Evolutionary conservation across 1,140 invertebrate genomes (phyloP).

Genomic region (Solenopsis fugax): DNA sequence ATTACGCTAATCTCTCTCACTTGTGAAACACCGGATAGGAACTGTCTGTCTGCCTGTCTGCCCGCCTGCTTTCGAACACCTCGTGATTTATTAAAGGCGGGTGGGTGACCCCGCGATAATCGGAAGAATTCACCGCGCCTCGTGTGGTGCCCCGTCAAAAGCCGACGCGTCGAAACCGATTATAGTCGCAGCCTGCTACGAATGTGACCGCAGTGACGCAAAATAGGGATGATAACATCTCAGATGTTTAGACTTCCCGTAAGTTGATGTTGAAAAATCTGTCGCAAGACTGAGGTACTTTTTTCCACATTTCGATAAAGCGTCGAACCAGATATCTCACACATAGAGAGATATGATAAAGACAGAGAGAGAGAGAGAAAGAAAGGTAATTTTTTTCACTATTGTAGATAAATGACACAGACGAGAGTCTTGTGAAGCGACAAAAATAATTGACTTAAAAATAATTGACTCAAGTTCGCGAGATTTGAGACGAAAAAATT

Average conservation of each 20-base stretch:
- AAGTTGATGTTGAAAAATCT: slow-evolving; percentile 38
- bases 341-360: no score
- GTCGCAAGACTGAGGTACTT: neutral
- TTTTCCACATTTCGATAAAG: slow-evolving; percentile 34
- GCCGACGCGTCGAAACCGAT: slow-evolving; percentile 29
- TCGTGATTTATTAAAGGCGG: slow-evolving; percentile 48
- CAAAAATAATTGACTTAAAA: no score
- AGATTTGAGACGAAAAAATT: neutral
- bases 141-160: slow-evolving; percentile 17
- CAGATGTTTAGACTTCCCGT: slow-evolving; percentile 7
- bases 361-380: neutral
- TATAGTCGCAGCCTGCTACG: slow-evolving; percentile 6
- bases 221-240: neutral
- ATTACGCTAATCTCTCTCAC: slow-evolving; percentile 43
- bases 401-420: neutral
- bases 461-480: no score
- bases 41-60: neutral
- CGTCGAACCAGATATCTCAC: neutral
- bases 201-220: neutral
- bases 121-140: slow-evolving; percentile 40
- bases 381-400: neutral
- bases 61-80: neutral
- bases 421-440: neutral
- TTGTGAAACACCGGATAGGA: slow-evolving; percentile 35
- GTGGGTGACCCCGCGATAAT: slow-evolving; percentile 42